A percentile compares a stretch with the other conserved stretches of the same genome.
phyloP scores from a whole-genome alignment of 2,797 vertebrate genomes.

The Parotocinclus haroldoi region DNA sequence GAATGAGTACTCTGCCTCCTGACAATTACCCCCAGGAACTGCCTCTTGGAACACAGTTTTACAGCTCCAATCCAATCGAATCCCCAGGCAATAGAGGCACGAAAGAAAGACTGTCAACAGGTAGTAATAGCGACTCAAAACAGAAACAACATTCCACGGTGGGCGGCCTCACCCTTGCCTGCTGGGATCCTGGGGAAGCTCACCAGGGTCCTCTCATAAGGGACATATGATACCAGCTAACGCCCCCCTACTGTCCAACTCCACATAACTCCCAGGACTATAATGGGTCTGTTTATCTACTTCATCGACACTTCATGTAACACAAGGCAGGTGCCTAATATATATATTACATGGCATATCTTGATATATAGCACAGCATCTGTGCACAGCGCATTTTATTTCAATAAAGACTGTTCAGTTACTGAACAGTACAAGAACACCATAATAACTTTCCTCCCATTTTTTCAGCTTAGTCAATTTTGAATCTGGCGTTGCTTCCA shows the following conservation, averaged over 20 bases:
- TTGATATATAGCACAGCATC: not conserved
- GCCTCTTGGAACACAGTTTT: slow-evolving; percentile 71
- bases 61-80: slow-evolving; percentile 78
- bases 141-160: slow-evolving; percentile 77
- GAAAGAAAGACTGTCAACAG: slow-evolving; percentile 73
- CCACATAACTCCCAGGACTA: slow-evolving; percentile 14
- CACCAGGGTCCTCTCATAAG: slow-evolving; percentile 42
- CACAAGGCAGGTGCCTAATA: not conserved
- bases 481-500: too few species aligned
- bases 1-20: slow-evolving; percentile 78
- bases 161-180: slow-evolving; percentile 61
- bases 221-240: slow-evolving; percentile 46
- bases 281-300: slow-evolving; percentile 25
- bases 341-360: too few species aligned
- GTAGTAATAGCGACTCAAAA: slow-evolving; percentile 81
- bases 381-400: too few species aligned
- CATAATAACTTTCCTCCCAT: too few species aligned
- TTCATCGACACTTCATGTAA: slow-evolving; percentile 17
- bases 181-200: slow-evolving; percentile 50
- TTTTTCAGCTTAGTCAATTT: too few species aligned
- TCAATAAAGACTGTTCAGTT: too few species aligned
- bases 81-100: slow-evolving; percentile 79
- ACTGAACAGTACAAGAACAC: too few species aligned
- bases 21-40: slow-evolving; percentile 71
- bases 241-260: slow-evolving; percentile 25